Conservation (phyloP, 2,797 vertebrate species). For the Amazona ochrocephala region DNA sequence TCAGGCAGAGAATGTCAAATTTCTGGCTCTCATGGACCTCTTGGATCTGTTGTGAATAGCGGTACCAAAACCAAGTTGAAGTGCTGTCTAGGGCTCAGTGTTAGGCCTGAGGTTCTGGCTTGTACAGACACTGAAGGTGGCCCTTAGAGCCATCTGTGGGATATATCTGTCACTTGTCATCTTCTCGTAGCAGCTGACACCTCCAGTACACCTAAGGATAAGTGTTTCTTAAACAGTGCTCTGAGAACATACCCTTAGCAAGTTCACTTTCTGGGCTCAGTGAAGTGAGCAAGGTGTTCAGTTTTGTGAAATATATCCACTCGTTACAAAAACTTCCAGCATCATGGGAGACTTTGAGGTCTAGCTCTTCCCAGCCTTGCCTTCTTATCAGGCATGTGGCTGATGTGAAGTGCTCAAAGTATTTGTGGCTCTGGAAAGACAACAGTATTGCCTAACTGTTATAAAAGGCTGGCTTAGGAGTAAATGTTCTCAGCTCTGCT, state of each 20-base stretch:
- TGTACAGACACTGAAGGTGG: neutral
- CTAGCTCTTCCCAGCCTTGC: neutral
- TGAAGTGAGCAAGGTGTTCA: neutral
- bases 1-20: neutral
- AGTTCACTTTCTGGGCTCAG: neutral
- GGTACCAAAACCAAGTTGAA: neutral
- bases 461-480: neutral
- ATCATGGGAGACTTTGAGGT: accelerated
- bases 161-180: neutral
- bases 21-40: neutral
- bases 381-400: neutral
- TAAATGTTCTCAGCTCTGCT: neutral
- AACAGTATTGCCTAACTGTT: neutral
- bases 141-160: neutral
- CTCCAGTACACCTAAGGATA: neutral
- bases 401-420: neutral
- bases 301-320: neutral
- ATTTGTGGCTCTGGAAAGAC: neutral
- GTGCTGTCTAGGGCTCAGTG: neutral
- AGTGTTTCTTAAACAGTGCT: neutral
- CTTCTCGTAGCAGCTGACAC: neutral
- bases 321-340: neutral
- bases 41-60: neutral
- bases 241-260: neutral
- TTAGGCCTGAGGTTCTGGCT: neutral